phyloP scores from a whole-genome alignment of 64 coral and sea anemone genomes.

The Orbicella faveolata region DNA sequence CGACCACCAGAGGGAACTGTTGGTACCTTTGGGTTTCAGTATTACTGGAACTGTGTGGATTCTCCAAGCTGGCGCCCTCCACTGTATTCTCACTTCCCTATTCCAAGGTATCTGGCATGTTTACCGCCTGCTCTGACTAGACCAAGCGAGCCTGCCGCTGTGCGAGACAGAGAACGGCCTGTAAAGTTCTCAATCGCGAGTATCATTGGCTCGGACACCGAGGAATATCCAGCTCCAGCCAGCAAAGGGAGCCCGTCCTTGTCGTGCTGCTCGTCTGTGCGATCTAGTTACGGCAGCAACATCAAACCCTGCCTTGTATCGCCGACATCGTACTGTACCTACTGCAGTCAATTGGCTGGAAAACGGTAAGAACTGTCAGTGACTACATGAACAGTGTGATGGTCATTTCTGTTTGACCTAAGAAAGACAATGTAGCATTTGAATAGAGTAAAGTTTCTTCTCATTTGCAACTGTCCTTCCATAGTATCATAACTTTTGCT shows the following conservation, averaged over 20 bases:
- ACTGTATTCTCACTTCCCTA: conserved; percentile 49
- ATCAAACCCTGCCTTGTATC: conserved; percentile 28
- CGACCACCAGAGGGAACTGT: conserved; percentile 69
- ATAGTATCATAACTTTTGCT: too few relatives aligned
- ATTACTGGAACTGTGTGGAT: conserved; percentile 77
- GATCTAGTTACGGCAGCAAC: neutral
- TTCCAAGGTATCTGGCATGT: conserved; percentile 46
- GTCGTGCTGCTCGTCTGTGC: neutral
- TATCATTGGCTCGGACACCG: conserved; percentile 71
- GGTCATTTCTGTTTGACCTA: neutral
- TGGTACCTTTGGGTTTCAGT: conserved; percentile 59
- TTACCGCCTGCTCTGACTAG: conserved; percentile 33
- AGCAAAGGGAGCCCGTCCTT: neutral
- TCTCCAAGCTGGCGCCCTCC: conserved; percentile 57
- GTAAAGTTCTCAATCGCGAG: conserved; percentile 87
- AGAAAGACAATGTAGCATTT: too few relatives aligned
- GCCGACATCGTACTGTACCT: conserved; percentile 13
- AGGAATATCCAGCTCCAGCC: conserved; percentile 12
- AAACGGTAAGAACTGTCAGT: neutral
- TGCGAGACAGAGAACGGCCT: conserved; percentile 48
- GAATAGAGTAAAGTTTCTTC: too few relatives aligned
- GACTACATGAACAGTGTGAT: neutral
- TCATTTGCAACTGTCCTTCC: too few relatives aligned
- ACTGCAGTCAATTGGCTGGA: conserved; percentile 30
- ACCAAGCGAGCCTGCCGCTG: conserved; percentile 24